phyloP scores from a whole-genome alignment of 2,888 invertebrate species.

The Villa cingulata region DNA sequence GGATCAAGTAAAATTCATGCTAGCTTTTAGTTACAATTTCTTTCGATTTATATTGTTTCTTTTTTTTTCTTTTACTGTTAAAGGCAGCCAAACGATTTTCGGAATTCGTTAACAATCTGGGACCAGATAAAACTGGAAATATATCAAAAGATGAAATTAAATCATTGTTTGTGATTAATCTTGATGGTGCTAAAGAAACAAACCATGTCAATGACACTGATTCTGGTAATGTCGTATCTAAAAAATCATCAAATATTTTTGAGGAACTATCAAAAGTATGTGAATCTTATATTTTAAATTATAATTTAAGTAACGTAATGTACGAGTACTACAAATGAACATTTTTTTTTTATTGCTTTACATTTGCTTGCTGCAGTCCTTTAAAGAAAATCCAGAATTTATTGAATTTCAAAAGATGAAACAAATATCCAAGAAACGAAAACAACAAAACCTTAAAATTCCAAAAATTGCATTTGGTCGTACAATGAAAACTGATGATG shows the following conservation, averaged over 20 bases:
- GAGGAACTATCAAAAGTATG: conserved; percentile 19
- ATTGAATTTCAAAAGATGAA: conserved; percentile 21
- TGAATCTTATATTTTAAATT: too few relatives aligned
- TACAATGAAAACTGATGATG: conserved; percentile 22
- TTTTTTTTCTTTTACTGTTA: too few relatives aligned
- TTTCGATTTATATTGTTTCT: too few relatives aligned
- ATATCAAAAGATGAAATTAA: conserved; percentile 30
- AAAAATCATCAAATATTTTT: too few relatives aligned
- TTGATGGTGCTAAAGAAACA: too few relatives aligned
- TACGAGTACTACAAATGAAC: neutral
- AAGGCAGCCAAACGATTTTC: conserved; percentile 26
- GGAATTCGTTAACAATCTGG: conserved; percentile 30
- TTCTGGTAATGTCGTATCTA: too few relatives aligned
- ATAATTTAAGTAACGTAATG: too few relatives aligned
- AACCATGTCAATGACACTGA: neutral
- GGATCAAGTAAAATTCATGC: conserved; percentile 25
- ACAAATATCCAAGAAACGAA: conserved; percentile 25
- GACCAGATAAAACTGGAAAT: conserved; percentile 23
- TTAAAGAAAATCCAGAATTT: neutral
- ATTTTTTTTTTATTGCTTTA: too few relatives aligned
- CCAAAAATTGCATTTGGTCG: conserved; percentile 29
- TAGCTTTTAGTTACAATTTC: neutral
- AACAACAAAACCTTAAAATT: conserved; percentile 13
- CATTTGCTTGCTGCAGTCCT: too few relatives aligned
- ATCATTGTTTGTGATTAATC: conserved; percentile 21